Evolutionary conservation across 2,888 invertebrate species (phyloP).

Genomic region (Drosophila affinis): DNA sequence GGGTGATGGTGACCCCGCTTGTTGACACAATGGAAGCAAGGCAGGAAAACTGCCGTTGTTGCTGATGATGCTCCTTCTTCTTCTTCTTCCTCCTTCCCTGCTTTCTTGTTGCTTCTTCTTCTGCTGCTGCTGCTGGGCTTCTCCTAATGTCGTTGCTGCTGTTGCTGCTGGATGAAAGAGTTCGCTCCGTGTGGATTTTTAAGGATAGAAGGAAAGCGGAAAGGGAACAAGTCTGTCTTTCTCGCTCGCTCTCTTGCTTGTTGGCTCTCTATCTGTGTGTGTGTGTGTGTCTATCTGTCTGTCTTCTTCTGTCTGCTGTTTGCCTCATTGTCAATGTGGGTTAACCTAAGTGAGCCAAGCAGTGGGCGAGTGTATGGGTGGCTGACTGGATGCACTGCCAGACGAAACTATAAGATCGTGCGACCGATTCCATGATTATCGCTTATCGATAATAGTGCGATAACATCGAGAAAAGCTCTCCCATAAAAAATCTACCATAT

Average conservation of each 20-base stretch:
- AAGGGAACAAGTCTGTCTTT: slow-evolving; percentile 22
- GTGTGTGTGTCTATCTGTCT: slow-evolving; percentile 25
- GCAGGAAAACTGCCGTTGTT: slow-evolving; percentile 43
- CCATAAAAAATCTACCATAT: too few relatives aligned
- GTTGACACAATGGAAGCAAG: slow-evolving; percentile 74
- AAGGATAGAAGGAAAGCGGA: slow-evolving; percentile 23
- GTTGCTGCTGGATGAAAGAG: slow-evolving; percentile 51
- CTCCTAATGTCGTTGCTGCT: slow-evolving; percentile 6
- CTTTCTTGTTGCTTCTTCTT: slow-evolving; percentile 17
- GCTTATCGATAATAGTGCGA: background rate
- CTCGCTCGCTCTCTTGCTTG: slow-evolving; percentile 2
- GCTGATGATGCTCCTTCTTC: slow-evolving; percentile 31
- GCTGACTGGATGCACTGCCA: slow-evolving; percentile 1
- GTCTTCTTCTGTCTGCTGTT: slow-evolving; percentile 22
- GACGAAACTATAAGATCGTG: background rate
- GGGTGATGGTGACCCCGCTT: slow-evolving; percentile 53
- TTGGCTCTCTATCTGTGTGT: slow-evolving; percentile 18
- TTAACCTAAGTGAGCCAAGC: slow-evolving; percentile 71
- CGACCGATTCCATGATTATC: background rate
- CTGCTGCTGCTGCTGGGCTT: slow-evolving; percentile 40
- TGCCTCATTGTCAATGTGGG: slow-evolving; percentile 69
- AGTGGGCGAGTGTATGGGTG: slow-evolving; percentile 4
- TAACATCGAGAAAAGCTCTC: too few relatives aligned
- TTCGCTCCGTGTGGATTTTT: slow-evolving; percentile 34
- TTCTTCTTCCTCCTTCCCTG: slow-evolving; percentile 7